Percentiles rank a stretch among this genome's conserved stretches.
Evolutionary conservation across 2,113 vertebrate species (phyloP).

Genomic region (Agapornis roseicollis): DNA sequence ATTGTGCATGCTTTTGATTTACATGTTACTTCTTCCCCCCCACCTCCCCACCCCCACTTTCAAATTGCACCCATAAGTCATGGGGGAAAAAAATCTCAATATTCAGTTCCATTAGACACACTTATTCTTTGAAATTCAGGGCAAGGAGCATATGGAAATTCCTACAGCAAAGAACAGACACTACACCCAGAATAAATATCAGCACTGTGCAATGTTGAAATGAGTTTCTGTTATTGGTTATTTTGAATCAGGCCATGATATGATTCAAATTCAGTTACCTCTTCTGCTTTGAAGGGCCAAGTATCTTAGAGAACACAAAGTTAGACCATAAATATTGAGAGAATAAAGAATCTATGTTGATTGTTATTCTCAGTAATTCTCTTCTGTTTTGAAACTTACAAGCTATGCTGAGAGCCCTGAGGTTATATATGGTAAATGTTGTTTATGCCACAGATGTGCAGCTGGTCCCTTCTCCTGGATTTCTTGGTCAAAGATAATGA

Average conservation of each 20-base stretch:
- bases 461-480: background rate
- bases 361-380: background rate
- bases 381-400: background rate
- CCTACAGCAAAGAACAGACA: background rate
- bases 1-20: background rate
- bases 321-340: background rate
- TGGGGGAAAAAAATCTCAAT: background rate
- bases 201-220: constrained; percentile 8
- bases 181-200: constrained; percentile 36
- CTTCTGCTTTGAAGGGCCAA: constrained; percentile 3
- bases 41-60: background rate
- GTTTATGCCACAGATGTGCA: background rate
- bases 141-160: constrained; percentile 66
- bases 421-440: background rate
- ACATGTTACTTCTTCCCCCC: background rate
- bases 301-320: background rate
- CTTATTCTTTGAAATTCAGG: constrained; percentile 56
- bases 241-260: background rate
- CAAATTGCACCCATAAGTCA: constrained; percentile 10
- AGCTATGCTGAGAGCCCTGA: background rate
- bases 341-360: background rate
- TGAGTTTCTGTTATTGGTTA: constrained; percentile 9
- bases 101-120: constrained; percentile 54
- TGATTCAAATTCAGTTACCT: constrained; percentile 48
- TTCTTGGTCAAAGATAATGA: background rate